Base-by-base conservation (phyloP, 2,888 invertebrate genomes). In the Pollenia amentaria region DNA sequence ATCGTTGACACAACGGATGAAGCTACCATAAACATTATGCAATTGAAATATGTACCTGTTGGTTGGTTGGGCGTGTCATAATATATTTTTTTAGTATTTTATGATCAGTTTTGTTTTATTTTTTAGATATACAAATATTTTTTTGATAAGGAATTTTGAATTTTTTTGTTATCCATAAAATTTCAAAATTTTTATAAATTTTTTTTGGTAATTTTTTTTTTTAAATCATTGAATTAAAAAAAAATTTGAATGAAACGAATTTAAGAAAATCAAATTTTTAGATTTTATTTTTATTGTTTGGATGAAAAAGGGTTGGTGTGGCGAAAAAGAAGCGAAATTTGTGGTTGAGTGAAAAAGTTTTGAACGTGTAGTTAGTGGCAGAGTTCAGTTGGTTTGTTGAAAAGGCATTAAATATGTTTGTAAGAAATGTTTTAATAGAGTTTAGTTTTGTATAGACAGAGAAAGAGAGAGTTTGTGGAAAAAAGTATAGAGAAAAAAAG, bases 21-120 rank as follows among this genome's bases (percentile, higher is more conserved):
- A 91, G 99, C 98, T 94, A 99, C 99, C 98, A 99, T 99, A 94
- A 99, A 98, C 99, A 99, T 99, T 95, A 99, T 99, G 95, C 98
- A 98, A 95, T 99, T 99, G 95, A 99, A 99, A 95, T 99, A 99
- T 90, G 98, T 98, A 94, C 97, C 97, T 96, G 92, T 94, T 92
- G 92, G 92, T 92, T 92, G 92, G 92, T 92, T 92, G 92, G 92
- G 92, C 92, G 92, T 92, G 92, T 92, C 89, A 90, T 85, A 87
- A 87, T 84, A 84, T 84, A 77, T 87, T 87, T 79, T 85, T 70
- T 51, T 21, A 81, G 80, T 81, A 81, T 81, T 75, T 82, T 60
- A 84, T 84, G 84, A 82, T 76, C 83, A 76, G 69, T 80, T 87
- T 84, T 84, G 14, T 18, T 76, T 85, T 72, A 48, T 21, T 82